Conservation (phyloP, 1,140 invertebrate genomes). For the Atta cephalotes region DNA sequence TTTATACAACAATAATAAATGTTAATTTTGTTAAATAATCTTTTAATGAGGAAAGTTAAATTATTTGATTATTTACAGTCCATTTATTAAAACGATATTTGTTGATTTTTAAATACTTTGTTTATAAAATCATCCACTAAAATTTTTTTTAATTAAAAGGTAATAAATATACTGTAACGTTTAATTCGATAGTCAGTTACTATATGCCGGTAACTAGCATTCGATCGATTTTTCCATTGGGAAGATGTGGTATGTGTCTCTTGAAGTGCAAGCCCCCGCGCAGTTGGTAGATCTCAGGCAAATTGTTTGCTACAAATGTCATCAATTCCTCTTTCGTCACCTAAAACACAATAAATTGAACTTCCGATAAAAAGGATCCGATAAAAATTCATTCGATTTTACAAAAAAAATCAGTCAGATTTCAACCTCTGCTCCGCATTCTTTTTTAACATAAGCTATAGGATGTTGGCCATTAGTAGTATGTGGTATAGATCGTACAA, state of each 20-base stretch:
- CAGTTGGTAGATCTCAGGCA: neutral
- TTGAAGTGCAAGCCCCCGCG: neutral
- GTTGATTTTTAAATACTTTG: too few relatives aligned
- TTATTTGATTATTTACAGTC: too few relatives aligned
- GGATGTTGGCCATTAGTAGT: neutral
- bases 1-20: too few relatives aligned
- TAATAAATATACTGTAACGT: too few relatives aligned
- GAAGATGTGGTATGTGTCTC: neutral
- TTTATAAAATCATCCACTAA: too few relatives aligned
- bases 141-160: too few relatives aligned
- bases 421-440: neutral
- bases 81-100: too few relatives aligned
- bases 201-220: too few relatives aligned
- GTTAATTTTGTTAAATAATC: too few relatives aligned
- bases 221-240: slow-evolving; percentile 34
- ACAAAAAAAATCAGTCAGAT: neutral
- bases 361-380: neutral
- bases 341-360: slow-evolving; percentile 9
- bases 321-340: neutral
- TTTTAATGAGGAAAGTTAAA: too few relatives aligned
- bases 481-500: neutral
- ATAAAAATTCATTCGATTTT: neutral
- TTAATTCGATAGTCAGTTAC: too few relatives aligned
- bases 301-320: neutral
- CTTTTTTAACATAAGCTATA: neutral